Conservation (phyloP, 2,888 invertebrate genomes). For the Gymnosoma rotundatum region DNA sequence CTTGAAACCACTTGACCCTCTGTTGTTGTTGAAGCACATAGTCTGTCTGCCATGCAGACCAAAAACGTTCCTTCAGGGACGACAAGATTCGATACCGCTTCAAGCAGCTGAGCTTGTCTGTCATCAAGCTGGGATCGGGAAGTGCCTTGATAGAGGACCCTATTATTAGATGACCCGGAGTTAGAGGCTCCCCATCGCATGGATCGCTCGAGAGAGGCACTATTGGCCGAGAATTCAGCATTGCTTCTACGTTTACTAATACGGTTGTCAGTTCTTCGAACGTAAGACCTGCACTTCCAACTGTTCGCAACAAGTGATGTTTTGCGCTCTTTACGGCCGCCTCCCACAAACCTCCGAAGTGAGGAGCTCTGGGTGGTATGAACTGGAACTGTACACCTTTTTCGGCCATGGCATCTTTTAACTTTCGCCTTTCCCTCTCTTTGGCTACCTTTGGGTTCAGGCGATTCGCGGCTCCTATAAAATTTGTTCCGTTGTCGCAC, state of each 20-base stretch:
- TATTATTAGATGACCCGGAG: conserved; percentile 1
- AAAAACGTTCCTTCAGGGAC: conserved; percentile 32
- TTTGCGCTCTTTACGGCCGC: conserved; percentile 14
- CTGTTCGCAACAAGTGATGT: neutral
- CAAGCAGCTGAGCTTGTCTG: conserved; percentile 3
- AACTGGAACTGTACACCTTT: conserved; percentile 21
- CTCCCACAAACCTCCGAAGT: conserved; percentile 10
- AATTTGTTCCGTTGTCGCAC: conserved; percentile 17
- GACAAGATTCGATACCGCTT: conserved; percentile 5
- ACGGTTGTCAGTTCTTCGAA: neutral
- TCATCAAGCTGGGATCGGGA: neutral
- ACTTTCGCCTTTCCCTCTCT: neutral
- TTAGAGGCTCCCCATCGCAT: conserved; percentile 11
- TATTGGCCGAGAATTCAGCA: neutral
- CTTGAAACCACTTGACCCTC: neutral
- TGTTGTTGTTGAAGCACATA: conserved; percentile 1
- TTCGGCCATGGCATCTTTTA: neutral
- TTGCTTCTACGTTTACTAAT: neutral
- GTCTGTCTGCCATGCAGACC: conserved; percentile 36
- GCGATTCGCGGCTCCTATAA: conserved; percentile 4
- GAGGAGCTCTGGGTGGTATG: conserved; percentile 23
- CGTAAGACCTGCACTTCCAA: no score
- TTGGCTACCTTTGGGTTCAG: neutral
- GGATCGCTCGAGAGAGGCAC: conserved; percentile 6
- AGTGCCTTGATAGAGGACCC: conserved; percentile 25